Base-by-base conservation (phyloP, 2,113 vertebrate species). In the Etheostoma spectabile region DNA sequence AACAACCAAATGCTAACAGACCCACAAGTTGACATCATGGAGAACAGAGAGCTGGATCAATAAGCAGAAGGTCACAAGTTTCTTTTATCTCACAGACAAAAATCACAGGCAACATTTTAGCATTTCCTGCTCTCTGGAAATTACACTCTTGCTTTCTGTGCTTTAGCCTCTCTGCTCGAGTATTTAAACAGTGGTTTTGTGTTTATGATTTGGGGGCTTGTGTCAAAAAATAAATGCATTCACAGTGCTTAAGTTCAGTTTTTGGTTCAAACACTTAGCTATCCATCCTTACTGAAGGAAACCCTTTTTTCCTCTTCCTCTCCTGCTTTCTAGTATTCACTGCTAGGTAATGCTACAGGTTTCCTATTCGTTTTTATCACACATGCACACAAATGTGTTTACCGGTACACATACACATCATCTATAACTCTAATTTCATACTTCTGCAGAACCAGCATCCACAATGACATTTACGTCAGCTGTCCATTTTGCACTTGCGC, bases 51-150 rank as follows among this genome's bases (percentile, higher is more conserved):
- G 45, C n/a, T 15, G 53, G 77, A 84, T 90, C 88, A 73, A 87
- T 86, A 84, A 78, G 62, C 51, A 85, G 77, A 90, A 86, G 86
- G 79, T 91, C 82, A 78, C 55, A 13, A 12, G 70, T 85, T 83
- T 76, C 18, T 42, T 57, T 60, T 60, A 69, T 64, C 56, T 73
- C 59, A n/a, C 64, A 72, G 57, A 87, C 64, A 86, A 73, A 74
- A 72, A n/a, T n/a, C n/a, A 77, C 80, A 86, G 62, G 59, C 48
- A 18, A 52, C 2, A 66, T 79, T 73, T 65, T 30, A 68, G 45
- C 21, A 12, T 56, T 55, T 55, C 33, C 62, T 64, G 62, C 79
- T 79, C 77, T 69, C 22, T 63, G 80, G 87, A 83, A 83, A 86
- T 90, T 53, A 80, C 30, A 15, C 42, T 75, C 70, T 71, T 1